Conservation (phyloP, 2,888 invertebrate species). For the Nomada ferruginata region DNA sequence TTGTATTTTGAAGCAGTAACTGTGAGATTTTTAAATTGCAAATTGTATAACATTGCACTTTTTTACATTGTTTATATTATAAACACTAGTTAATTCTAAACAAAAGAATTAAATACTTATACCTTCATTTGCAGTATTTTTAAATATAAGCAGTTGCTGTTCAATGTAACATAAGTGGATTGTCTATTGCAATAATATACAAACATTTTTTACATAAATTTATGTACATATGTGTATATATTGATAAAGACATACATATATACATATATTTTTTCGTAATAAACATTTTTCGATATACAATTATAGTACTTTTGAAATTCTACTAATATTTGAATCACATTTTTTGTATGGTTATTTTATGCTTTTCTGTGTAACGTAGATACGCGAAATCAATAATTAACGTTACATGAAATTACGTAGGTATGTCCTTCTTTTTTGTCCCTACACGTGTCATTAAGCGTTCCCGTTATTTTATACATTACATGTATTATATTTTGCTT, state of each 20-base stretch:
- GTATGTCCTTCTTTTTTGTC: not conserved
- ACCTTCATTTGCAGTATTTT: constrained; percentile 53
- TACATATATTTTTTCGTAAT: constrained; percentile 59
- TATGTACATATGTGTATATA: constrained; percentile 44
- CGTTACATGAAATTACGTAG: not conserved
- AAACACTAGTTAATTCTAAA: constrained; percentile 17
- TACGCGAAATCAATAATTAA: not conserved
- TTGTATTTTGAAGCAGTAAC: constrained; percentile 40
- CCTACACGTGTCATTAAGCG: not conserved
- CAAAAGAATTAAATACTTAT: constrained; percentile 16
- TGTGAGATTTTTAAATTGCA: constrained; percentile 16
- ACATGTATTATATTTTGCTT: not conserved
- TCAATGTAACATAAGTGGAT: constrained; percentile 57
- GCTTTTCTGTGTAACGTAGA: not conserved
- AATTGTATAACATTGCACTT: not conserved
- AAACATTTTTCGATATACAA: constrained; percentile 50
- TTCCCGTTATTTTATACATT: constrained; percentile 7
- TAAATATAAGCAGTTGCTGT: constrained; percentile 50
- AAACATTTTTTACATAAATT: constrained; percentile 48
- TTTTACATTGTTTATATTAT: constrained; percentile 1
- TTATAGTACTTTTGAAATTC: constrained; percentile 2
- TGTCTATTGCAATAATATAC: constrained; percentile 52
- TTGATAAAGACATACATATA: constrained; percentile 29
- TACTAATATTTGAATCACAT: not conserved
- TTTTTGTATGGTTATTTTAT: not conserved